Evolutionary conservation across 2,888 invertebrate species (phyloP), one percentile per base, ranked within the genome.

Genomic region (Heliconius erato): DNA sequence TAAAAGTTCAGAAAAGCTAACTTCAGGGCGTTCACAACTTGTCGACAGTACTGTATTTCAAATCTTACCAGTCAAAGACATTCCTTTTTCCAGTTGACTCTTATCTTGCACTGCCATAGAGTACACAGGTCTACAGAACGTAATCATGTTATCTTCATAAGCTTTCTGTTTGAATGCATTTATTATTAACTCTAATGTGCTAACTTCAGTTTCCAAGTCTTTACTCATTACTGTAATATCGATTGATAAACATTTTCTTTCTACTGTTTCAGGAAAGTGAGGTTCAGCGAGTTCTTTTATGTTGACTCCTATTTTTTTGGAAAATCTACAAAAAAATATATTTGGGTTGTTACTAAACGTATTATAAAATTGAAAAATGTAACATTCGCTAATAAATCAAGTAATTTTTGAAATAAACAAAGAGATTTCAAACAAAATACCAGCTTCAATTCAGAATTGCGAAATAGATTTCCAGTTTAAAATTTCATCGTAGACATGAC

Each of bases 141-240:
- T 96, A 83, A 98, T 97, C 9, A 94, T 90, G 85, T 98, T 97
- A 91, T 99, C 99, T 89, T 98, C 97, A 85, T 97, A 96, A 7
- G 97, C 94, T 32, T 97, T 97, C 91, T 97, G 97, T 74, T 96
- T 96, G 81, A 99, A 96, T 0, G 98, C 98, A 84, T 97, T 97
- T n/a, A 98, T 91, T 44, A 98, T 98, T 5, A 98, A 94, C 72
- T 97, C 96, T 77, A 97, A 90, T 23, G 97, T 97, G 84, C 97
- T 97, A 49, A 96, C 94, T 35, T 97, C 97, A 0, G 97, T 96
- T 3, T 95, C 92, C 32, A 98, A 95, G 78, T 97, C 96, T 85
- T 90, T 87, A 83, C 93, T 92, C 68, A 91, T 89, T 12, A 81
- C 81, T n/a, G 84, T 85, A 6, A 92, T 84, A 83, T 94, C 88